A percentile compares a stretch with the other conserved stretches of the same genome.
phyloP scores from a whole-genome alignment of 2,797 vertebrate species.

The Salmo trutta region DNA sequence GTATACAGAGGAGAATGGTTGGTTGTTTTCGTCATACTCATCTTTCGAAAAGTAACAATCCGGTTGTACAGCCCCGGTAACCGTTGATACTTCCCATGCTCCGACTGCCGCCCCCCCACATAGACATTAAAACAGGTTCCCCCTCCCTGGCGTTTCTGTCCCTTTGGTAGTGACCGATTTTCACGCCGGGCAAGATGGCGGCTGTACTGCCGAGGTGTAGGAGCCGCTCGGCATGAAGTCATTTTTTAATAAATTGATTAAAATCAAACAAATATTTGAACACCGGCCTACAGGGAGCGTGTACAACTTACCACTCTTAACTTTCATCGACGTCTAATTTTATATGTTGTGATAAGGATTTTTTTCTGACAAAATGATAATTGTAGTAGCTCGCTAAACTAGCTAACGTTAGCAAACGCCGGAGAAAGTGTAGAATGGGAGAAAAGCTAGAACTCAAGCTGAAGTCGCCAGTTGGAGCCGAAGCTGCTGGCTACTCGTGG shows the following conservation, averaged over 20 bases:
- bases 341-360: conserved; percentile 37
- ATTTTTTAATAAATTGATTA: conserved; percentile 64
- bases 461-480: conserved; percentile 96
- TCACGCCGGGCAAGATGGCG: conserved; percentile 97
- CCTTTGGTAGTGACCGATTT: conserved; percentile 28
- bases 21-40: conserved; percentile 16
- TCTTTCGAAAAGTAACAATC: not conserved
- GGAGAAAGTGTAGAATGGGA: conserved; percentile 86
- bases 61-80: not conserved
- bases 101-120: not conserved
- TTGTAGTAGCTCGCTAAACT: conserved; percentile 65
- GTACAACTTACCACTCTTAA: conserved; percentile 44
- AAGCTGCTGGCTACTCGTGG: conserved; percentile 96
- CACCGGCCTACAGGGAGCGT: conserved; percentile 32
- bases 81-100: no score
- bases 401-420: conserved; percentile 49
- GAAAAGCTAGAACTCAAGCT: conserved; percentile 98
- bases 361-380: conserved; percentile 68
- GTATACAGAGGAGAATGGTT: not conserved
- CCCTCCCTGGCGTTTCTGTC: not conserved
- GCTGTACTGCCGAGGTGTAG: conserved; percentile 80
- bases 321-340: conserved; percentile 39
- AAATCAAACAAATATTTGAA: conserved; percentile 42
- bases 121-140: not conserved
- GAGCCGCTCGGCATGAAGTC: conserved; percentile 81